phyloP scores from a whole-genome alignment of 1,140 invertebrate species.

The Hylyphantes graminicola region DNA sequence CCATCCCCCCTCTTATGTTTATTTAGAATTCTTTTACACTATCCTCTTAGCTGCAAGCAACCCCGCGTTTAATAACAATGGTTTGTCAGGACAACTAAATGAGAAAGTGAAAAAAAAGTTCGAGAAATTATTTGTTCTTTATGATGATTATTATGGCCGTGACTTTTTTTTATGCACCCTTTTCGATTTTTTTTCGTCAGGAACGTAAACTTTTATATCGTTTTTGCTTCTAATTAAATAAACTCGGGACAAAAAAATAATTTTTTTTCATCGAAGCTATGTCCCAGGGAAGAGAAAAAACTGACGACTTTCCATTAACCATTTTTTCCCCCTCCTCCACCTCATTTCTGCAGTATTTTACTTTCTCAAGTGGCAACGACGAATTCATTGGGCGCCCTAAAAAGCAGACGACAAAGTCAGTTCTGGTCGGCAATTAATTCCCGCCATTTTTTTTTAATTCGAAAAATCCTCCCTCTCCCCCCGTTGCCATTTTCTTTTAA shows the following conservation, averaged over 20 bases:
- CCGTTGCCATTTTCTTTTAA: conserved; percentile 57
- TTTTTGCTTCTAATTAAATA: conserved; percentile 60
- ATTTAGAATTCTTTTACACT: conserved; percentile 21
- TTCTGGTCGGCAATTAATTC: conserved; percentile 59
- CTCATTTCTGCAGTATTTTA: conserved; percentile 59
- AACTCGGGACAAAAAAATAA: conserved; percentile 52
- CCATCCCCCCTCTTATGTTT: conserved; percentile 5
- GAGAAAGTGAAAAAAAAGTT: conserved; percentile 28
- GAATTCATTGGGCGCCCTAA: conserved; percentile 51
- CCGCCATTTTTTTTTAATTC: conserved; percentile 50
- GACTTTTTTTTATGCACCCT: conserved; percentile 35
- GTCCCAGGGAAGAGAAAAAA: conserved; percentile 52
- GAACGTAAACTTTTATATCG: conserved; percentile 60
- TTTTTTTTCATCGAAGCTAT: conserved; percentile 51
- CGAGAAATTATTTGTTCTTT: conserved; percentile 58
- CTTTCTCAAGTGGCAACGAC: conserved; percentile 56
- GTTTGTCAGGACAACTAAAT: conserved; percentile 45
- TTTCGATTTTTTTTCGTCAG: conserved; percentile 44
- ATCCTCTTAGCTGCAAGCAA: conserved; percentile 8
- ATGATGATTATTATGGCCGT: conserved; percentile 59
- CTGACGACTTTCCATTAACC: conserved; percentile 59
- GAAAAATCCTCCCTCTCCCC: neutral
- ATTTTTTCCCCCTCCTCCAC: conserved; percentile 30
- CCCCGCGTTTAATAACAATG: conserved; percentile 57
- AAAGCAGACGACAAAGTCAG: conserved; percentile 54